Evolutionary conservation across 2,888 invertebrate species (phyloP).

Genomic region (Mesodorylaimus sp.): DNA sequence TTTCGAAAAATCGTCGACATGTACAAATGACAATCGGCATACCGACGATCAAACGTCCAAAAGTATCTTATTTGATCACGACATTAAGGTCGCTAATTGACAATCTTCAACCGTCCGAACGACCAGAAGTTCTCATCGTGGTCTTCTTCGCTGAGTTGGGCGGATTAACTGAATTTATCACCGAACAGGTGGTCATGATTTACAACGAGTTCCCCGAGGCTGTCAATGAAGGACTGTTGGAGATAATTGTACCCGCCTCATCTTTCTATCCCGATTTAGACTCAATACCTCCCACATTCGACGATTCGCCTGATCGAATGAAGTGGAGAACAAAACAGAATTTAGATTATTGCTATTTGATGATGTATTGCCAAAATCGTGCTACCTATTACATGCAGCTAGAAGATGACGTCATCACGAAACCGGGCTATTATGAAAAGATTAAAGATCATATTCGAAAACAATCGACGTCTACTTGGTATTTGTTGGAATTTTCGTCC

Average conservation of each 20-base stretch:
- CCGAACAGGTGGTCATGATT: background rate
- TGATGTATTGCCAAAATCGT: slow-evolving; percentile 32
- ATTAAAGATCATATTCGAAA: slow-evolving; percentile 1
- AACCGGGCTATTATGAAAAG: slow-evolving; percentile 26
- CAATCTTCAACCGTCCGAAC: slow-evolving; percentile 27
- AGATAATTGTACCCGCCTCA: slow-evolving; percentile 30
- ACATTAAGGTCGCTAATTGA: slow-evolving; percentile 30
- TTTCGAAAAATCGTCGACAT: background rate
- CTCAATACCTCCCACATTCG: slow-evolving; percentile 30
- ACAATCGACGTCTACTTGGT: slow-evolving; percentile 43
- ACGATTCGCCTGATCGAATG: slow-evolving; percentile 32
- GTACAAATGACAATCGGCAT: slow-evolving; percentile 31
- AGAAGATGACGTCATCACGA: slow-evolving; percentile 36
- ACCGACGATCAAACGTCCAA: slow-evolving; percentile 30
- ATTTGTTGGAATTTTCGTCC: slow-evolving; percentile 76
- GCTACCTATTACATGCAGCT: slow-evolving; percentile 33
- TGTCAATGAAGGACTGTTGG: slow-evolving; percentile 29
- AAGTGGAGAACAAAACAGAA: slow-evolving; percentile 37
- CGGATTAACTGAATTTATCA: background rate
- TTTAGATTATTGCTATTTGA: slow-evolving; percentile 34
- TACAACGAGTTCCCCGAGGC: slow-evolving; percentile 21
- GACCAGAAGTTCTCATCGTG: slow-evolving; percentile 24
- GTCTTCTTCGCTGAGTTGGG: slow-evolving; percentile 13
- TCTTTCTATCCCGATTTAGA: slow-evolving; percentile 34
- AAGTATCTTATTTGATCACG: slow-evolving; percentile 25